Conservation (phyloP, 1,140 invertebrate genomes). For the Odontomachus brunneus region DNA sequence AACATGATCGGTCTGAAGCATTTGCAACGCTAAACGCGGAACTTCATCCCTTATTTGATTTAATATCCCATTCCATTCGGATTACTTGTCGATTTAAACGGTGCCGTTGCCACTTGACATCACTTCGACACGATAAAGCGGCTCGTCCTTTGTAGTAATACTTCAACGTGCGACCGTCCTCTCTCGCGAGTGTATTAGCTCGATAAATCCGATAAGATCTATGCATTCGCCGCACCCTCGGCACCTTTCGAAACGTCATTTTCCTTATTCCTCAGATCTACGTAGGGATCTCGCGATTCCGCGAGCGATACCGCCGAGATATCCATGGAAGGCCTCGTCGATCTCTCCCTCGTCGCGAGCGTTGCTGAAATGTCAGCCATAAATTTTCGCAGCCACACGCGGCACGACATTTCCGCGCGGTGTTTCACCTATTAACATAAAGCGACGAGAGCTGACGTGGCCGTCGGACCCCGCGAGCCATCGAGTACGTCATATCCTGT, state of each 20-base stretch:
- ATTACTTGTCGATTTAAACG: conserved; percentile 49
- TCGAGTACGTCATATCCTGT: conserved; percentile 48
- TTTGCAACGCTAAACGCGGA: no score
- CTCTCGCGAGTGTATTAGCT: neutral
- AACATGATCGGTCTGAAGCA: no score
- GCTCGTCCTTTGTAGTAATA: neutral
- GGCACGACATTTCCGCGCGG: conserved; percentile 66
- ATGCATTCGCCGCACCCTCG: conserved; percentile 30
- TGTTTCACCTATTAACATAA: conserved; percentile 71
- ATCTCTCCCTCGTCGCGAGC: conserved; percentile 23
- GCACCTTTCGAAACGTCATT: conserved; percentile 48
- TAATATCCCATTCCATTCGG: conserved; percentile 58
- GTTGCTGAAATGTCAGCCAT: conserved; percentile 71
- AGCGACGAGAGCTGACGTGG: conserved; percentile 41
- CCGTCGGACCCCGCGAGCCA: conserved; percentile 31
- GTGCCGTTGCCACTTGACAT: conserved; percentile 14
- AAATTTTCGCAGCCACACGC: conserved; percentile 62
- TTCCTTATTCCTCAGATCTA: conserved; percentile 25
- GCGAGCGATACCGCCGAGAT: conserved; percentile 25
- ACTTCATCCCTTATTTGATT: conserved; percentile 68
- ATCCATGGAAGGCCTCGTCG: conserved; percentile 29
- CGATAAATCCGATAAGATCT: conserved; percentile 57
- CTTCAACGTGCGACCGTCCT: conserved; percentile 25
- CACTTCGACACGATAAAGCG: conserved; percentile 39
- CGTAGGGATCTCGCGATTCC: conserved; percentile 37